Percentiles rank a stretch among this genome's conserved stretches.
Conservation (phyloP, 2,113 vertebrate genomes). For the Aptenodytes forsteri region DNA sequence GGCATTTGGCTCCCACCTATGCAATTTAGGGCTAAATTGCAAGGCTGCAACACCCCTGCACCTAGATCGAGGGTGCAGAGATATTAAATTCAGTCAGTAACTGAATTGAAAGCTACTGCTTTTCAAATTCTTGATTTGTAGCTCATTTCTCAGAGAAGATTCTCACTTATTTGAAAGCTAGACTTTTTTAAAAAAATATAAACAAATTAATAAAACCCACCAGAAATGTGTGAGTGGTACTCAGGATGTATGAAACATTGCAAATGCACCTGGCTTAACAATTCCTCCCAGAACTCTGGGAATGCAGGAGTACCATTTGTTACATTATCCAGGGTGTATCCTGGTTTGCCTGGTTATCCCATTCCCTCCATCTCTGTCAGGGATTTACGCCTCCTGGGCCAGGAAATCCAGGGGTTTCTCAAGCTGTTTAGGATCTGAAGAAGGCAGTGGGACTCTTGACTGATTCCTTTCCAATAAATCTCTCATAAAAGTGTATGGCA, state of each 20-base stretch:
- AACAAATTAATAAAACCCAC: neutral
- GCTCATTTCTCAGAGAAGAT: neutral
- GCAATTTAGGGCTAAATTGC: neutral
- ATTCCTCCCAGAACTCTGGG: neutral
- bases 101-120: neutral
- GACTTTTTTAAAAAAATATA: neutral
- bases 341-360: neutral
- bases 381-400: neutral
- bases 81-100: neutral
- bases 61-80: neutral
- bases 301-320: neutral
- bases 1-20: neutral
- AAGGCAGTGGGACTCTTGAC: neutral
- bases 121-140: neutral
- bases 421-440: neutral
- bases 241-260: neutral
- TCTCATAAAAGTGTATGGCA: neutral
- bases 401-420: neutral
- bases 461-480: neutral
- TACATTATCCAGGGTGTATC: neutral
- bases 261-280: neutral
- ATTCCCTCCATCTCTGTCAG: neutral
- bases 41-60: neutral
- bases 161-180: neutral
- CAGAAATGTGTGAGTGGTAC: neutral